Conservation (phyloP, 2,113 vertebrate genomes). For the Percina caprodes region DNA sequence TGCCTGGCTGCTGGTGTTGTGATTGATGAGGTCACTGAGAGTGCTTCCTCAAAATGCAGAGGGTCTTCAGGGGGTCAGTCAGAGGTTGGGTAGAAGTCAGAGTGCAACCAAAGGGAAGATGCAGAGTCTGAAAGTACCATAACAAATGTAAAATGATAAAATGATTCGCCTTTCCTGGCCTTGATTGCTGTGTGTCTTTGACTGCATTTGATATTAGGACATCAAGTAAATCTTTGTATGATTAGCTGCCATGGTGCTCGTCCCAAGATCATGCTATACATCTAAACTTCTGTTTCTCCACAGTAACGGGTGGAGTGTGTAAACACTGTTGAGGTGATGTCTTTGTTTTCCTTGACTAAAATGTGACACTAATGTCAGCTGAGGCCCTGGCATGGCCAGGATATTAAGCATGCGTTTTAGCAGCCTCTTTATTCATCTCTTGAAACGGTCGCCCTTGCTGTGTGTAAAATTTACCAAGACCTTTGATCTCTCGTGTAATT, state of each 20-base stretch:
- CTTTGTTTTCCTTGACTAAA: not conserved
- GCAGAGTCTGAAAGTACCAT: constrained; percentile 13
- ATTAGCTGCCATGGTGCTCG: not conserved
- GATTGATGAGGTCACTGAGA: constrained; percentile 84
- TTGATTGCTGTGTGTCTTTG: not conserved
- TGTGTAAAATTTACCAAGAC: not conserved
- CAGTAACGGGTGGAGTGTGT: not conserved
- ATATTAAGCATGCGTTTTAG: not conserved
- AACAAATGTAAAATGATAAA: not conserved
- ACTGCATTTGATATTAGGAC: too few species aligned
- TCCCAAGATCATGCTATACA: not conserved
- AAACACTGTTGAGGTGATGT: not conserved
- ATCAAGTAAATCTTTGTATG: too few species aligned
- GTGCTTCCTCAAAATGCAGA: constrained; percentile 75
- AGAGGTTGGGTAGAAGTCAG: constrained; percentile 79
- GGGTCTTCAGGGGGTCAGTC: constrained; percentile 75
- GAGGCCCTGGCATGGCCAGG: not conserved
- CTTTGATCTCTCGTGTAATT: not conserved
- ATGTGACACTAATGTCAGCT: not conserved
- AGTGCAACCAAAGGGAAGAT: constrained; percentile 72
- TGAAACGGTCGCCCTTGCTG: not conserved
- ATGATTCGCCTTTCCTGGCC: not conserved
- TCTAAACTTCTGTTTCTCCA: not conserved
- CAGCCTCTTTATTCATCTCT: not conserved
- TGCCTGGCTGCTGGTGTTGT: constrained; percentile 71